Base-by-base conservation (phyloP, 2,888 invertebrate species). In the Apamea epomidion region DNA sequence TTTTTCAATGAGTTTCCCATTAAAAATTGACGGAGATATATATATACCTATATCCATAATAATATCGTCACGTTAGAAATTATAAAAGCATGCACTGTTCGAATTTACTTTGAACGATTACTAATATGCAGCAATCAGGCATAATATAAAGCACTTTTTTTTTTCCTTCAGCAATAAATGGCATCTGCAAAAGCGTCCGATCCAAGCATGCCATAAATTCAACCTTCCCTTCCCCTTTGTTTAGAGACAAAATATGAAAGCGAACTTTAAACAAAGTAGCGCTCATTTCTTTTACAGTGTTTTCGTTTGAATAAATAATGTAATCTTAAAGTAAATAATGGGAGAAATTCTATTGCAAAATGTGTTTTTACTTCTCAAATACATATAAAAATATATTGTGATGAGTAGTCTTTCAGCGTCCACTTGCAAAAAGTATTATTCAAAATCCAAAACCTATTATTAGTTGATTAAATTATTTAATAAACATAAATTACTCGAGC, bases 201-300 rank as follows among this genome's bases (percentile, higher is more conserved):
- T 84, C 73, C 79, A 82, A 84, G 72, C 80, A 62, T 42, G 73
- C 80, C 73, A 90, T 90, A 89, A 89, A 86, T 86, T 79, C 45
- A 73, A 78, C 67, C 76, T 68, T 76, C 78, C 69, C 72, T 77
- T 82, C 82, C 89, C 87, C 87, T 87, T 85, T 90, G 83, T 87
- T 90, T 81, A 80, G 78, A 87, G 77, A 82, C 85, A 83, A 90
- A 87, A 88, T 88, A 86, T 82, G 81, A 78, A 83, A 62, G 74
- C 77, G 76, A 78, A 80, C 80, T 84, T 84, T 80, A 89, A 88
- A 90, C 82, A 83, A 88, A 84, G 80, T 83, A 82, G 76, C 79
- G 29, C 71, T 81, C 76, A 85, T 90, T 86, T 90, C 69, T 88
- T 86, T 73, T 45, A 72, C 64, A 78, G 71, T 79, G 75, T 86